Percentiles rank a stretch among this genome's conserved stretches.
Evolutionary conservation across 53 echinoderm and acorn worm genomes (phyloP).

Genomic region (Zoroaster sp.): DNA sequence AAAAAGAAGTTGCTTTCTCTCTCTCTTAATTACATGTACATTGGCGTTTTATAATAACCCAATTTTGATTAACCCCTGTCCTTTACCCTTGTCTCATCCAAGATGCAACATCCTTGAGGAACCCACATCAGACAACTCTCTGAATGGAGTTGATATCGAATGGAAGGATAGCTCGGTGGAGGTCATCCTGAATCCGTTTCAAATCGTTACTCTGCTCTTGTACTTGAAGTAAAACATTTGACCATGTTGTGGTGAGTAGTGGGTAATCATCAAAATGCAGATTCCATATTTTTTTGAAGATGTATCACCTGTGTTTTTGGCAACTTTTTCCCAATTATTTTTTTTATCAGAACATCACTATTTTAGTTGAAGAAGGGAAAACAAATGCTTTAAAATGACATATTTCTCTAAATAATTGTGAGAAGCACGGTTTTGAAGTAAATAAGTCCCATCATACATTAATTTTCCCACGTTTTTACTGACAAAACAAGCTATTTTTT

Average conservation of each 20-base stretch:
- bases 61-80: neutral
- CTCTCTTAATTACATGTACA: neutral
- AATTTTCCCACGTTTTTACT: no score
- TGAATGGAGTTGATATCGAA: neutral
- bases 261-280: neutral
- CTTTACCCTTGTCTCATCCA: neutral
- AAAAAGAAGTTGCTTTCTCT: neutral
- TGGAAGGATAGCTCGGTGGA: neutral
- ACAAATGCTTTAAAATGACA: no score
- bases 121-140: neutral
- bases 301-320: no score
- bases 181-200: constrained; percentile 12
- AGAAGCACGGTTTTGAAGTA: no score
- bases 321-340: no score
- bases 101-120: constrained; percentile 57
- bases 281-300: neutral
- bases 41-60: neutral
- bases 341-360: no score
- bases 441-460: no score
- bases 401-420: no score
- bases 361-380: no score
- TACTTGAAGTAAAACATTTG: neutral
- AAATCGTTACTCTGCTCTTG: constrained; percentile 31
- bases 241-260: neutral
- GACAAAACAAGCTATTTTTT: no score